Percentiles rank a stretch among this genome's conserved stretches.
Evolutionary conservation across 1,140 invertebrate species (phyloP).

Genomic region (Gerris buenoi): DNA sequence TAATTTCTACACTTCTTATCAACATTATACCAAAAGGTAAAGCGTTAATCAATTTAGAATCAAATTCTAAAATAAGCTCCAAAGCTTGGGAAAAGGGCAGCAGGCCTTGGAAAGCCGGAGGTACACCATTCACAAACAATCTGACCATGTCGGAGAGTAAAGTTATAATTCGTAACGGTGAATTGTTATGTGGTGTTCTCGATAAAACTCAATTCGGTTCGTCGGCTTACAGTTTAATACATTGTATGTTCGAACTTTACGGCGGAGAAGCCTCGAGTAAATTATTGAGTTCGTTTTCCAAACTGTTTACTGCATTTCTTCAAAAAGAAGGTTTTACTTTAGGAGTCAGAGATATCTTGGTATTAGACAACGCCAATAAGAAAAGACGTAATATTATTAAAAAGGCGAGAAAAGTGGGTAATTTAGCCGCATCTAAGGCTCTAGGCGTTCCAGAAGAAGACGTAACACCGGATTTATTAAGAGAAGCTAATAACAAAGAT

Average conservation of each 20-base stretch:
- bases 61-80: conserved; percentile 67
- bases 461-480: conserved; percentile 39
- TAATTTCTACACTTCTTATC: conserved; percentile 71
- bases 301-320: conserved; percentile 80
- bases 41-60: conserved; percentile 55
- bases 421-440: conserved; percentile 44
- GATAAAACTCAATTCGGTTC: conserved; percentile 96
- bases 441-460: conserved; percentile 36
- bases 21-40: conserved; percentile 69
- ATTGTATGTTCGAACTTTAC: conserved; percentile 88
- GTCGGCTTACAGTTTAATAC: conserved; percentile 81
- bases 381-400: conserved; percentile 55
- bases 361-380: conserved; percentile 51
- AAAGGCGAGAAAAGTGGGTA: conserved; percentile 40
- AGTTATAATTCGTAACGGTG: conserved; percentile 76
- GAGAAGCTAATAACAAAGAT: conserved; percentile 58
- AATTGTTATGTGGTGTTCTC: conserved; percentile 82
- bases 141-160: conserved; percentile 72
- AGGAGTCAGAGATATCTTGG: conserved; percentile 86
- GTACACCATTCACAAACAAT: conserved; percentile 38
- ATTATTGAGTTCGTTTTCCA: conserved; percentile 75
- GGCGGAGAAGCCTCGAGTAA: conserved; percentile 67
- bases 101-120: conserved; percentile 44
- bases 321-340: conserved; percentile 85
- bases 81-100: conserved; percentile 53